Evolutionary conservation across 2,888 invertebrate species (phyloP), one percentile per base, ranked within the genome.

Genomic region (Argyresthia goedartella): DNA sequence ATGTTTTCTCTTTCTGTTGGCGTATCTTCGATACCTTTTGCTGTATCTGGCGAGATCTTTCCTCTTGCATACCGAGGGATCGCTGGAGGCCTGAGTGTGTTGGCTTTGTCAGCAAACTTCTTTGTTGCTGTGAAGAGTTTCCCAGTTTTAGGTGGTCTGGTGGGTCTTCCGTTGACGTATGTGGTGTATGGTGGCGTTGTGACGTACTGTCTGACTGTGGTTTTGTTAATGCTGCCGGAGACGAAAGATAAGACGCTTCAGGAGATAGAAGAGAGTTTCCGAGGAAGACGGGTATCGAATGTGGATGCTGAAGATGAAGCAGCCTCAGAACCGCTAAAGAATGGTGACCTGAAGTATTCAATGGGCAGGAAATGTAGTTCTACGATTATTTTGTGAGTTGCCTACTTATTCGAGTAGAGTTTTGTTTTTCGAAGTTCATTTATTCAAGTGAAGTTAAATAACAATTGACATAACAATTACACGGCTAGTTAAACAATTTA

Each of bases 21-120:
- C 1, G 79, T 91, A 54, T 84, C 90, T 4, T 91, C 92, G 0
- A 74, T 93, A 56, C 92, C 93, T 0, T 93, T 93, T 80, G 89
- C 92, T 11, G 85, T 93, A 73, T 89, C 91, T 51, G 92, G 92
- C 0, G 93, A 93, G 67, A 84, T 93, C 25, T 92, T 92, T 65
- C 88, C 92, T 0, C 74, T 89, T 46, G 87, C 87, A 52, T 88
- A 88, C 50, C 79, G 91, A 51, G 91, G 91, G 0, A 70, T 91
- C 4, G 92, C 92, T 1, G 89, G 91, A 10, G 91, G 92, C 0
- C 74, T 92, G 9, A 89, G 90, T 45, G 86, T 91, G 1, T 85
- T 89, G 55, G 88, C 89, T 16, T 82, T 89, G 8, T 92, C 91
- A 48, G 57, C 89, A n/a, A 89, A 91, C 58, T 89, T 90, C 58